Conservation (phyloP, 2,797 vertebrate species). For the Botia kubotai region DNA sequence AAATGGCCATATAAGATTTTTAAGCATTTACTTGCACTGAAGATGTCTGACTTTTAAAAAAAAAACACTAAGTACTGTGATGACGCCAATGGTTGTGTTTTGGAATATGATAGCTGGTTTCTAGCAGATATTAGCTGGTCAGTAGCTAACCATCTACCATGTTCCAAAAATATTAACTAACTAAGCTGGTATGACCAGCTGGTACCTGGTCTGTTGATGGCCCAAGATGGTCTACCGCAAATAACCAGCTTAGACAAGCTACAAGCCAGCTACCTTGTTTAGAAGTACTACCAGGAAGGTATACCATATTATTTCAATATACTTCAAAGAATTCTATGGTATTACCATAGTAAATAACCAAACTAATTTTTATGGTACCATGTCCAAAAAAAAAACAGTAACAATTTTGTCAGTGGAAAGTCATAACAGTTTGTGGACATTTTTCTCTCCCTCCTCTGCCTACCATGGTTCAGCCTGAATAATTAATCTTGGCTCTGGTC, state of each 20-base stretch:
- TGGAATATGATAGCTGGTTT: not conserved
- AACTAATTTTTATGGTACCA: not conserved
- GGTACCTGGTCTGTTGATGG: not conserved
- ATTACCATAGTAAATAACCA: not conserved
- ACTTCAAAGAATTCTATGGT: not conserved
- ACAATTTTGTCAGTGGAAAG: not conserved
- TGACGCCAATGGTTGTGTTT: not conserved
- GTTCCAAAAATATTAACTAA: not conserved
- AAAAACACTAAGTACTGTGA: no score
- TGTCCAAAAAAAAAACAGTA: not conserved
- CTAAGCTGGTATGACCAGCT: not conserved
- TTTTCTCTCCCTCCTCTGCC: slow-evolving; percentile 59
- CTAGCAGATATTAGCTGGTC: not conserved
- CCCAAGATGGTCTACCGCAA: no score
- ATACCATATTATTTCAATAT: not conserved
- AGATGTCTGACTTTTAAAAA: no score
- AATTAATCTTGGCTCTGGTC: slow-evolving; percentile 73
- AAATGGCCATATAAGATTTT: not conserved
- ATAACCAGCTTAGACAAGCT: not conserved
- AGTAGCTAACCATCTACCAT: not conserved
- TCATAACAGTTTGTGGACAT: slow-evolving; percentile 70
- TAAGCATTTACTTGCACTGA: not conserved
- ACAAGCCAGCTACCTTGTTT: not conserved
- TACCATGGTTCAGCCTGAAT: slow-evolving; percentile 72
- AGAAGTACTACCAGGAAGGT: not conserved